Conservation (phyloP, 2,888 invertebrate genomes). For the Trimorus sp. region DNA sequence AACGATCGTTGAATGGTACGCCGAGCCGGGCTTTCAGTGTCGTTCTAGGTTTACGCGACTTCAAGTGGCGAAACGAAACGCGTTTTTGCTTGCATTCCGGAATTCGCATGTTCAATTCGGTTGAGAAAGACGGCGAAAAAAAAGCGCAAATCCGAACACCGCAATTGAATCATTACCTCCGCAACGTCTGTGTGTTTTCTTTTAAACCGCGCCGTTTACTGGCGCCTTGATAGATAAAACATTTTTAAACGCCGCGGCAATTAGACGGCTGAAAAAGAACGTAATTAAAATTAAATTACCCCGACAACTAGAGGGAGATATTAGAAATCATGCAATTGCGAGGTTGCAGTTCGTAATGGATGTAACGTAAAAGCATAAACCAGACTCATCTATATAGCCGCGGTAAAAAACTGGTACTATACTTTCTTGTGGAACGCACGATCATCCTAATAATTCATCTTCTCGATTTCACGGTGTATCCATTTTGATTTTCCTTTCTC, state of each 20-base stretch:
- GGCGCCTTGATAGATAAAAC: not conserved
- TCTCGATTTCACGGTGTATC: constrained; percentile 47
- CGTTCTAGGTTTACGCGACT: too few relatives aligned
- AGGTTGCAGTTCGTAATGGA: constrained; percentile 25
- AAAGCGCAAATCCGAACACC: too few relatives aligned
- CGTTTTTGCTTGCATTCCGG: too few relatives aligned
- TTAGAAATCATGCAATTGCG: constrained; percentile 47
- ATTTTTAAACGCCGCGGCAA: not conserved
- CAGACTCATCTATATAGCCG: constrained; percentile 10
- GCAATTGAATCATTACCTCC: too few relatives aligned
- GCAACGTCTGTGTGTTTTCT: too few relatives aligned
- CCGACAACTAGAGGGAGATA: not conserved
- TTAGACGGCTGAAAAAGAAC: not conserved
- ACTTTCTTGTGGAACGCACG: constrained; percentile 50
- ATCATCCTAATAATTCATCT: constrained; percentile 55
- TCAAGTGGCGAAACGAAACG: too few relatives aligned
- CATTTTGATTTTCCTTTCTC: constrained; percentile 62
- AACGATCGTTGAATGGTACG: too few relatives aligned
- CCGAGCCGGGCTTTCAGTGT: too few relatives aligned
- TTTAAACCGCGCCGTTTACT: too few relatives aligned
- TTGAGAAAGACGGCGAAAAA: too few relatives aligned
- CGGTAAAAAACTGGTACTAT: constrained; percentile 24
- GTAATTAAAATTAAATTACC: constrained; percentile 17
- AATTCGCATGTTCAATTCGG: too few relatives aligned
- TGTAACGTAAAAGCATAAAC: constrained; percentile 26